These are phyloP conservation scores for Drosophila fungiperda DNA, from an alignment of 2,888 invertebrate species.

Conservation along the genomic window DNA sequence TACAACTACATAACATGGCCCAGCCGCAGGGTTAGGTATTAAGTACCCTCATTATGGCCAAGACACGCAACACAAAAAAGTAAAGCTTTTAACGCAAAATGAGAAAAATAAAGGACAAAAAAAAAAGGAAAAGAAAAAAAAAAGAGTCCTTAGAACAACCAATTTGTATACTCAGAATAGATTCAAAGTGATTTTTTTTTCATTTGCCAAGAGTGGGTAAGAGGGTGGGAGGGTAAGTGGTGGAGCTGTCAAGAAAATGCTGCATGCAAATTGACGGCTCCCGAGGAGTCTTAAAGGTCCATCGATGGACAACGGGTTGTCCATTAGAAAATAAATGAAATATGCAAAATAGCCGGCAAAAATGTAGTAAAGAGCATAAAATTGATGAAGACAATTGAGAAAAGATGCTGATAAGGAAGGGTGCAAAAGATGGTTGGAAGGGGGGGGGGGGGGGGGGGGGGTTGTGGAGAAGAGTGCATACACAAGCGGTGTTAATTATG, in stretches of 20 bases:
- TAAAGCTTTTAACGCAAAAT: constrained; percentile 72
- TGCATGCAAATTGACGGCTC: constrained; percentile 69
- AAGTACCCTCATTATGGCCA: constrained; percentile 80
- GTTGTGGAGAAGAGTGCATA: constrained; percentile 24
- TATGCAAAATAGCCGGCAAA: constrained; percentile 54
- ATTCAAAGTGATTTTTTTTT: constrained; percentile 60
- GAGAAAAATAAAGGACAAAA: constrained; percentile 16
- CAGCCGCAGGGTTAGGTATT: constrained; percentile 65
- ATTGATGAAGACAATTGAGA: constrained; percentile 29
- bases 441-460: background rate
- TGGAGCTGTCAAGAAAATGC: constrained; percentile 57
- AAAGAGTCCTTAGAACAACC: constrained; percentile 58
- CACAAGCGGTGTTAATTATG: constrained; percentile 73
- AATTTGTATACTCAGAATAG: constrained; percentile 66
- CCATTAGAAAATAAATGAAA: constrained; percentile 65
- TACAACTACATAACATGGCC: constrained; percentile 9
- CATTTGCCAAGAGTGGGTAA: background rate
- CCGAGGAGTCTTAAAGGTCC: constrained; percentile 62
- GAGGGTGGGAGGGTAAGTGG: background rate
- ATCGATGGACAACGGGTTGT: constrained; percentile 72
- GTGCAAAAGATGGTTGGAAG: background rate
- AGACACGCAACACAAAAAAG: constrained; percentile 70
- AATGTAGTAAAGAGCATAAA: constrained; percentile 28
- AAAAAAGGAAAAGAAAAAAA: constrained; percentile 10
- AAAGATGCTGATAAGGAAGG: constrained; percentile 13